Evolutionary conservation across 2,888 invertebrate genomes (phyloP), one percentile per base, ranked within the genome.

Genomic region (Amphipoea lucens): DNA sequence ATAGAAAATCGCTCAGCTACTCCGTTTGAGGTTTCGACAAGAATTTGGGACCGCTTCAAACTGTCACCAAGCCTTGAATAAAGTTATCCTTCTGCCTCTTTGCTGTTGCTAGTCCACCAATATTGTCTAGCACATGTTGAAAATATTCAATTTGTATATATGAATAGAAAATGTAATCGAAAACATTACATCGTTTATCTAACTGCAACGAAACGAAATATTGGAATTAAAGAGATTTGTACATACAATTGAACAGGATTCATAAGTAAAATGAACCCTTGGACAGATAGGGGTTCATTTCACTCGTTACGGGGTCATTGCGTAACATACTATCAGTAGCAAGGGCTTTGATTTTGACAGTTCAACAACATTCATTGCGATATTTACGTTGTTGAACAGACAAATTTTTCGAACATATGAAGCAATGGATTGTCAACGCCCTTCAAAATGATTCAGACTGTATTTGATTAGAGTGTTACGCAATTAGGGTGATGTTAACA

Each of bases 131-230:
- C 67, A 63, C 74, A 42, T 73, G 73, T 85, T 63, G 62, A 72
- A 82, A 85, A 80, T 81, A 42, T 72, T 81, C 36, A 81, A 73
- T 85, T 73, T 73, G 67, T 80, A 20, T 80, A 20, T 67, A 67
- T 72, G 71, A 68, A 82, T 85, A 68, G 72, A 80, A 66, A 67
- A 70, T 62, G 29, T 84, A 57, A 84, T 71, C 60, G 14, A 79
- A 82, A 68, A 42, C 73, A 82, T 85, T 68, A 42, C 73, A 73
- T 72, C 48, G 42, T 72, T 68, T 68, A 54, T 72, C 5, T 40
- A 40, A 57, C 23, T 36, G 57, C 48, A 68, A 29, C 14, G 2
- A 36, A 65, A 20, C 29, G 29, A 79, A 78, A 79, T 45, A 54
- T 54, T 23, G 14, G 12, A 70, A 54, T 66, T 40, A 66, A 40